Evolutionary conservation across 2,113 vertebrate genomes (phyloP), one percentile per base, ranked within the genome.

Genomic region (Crotalus horridus): DNA sequence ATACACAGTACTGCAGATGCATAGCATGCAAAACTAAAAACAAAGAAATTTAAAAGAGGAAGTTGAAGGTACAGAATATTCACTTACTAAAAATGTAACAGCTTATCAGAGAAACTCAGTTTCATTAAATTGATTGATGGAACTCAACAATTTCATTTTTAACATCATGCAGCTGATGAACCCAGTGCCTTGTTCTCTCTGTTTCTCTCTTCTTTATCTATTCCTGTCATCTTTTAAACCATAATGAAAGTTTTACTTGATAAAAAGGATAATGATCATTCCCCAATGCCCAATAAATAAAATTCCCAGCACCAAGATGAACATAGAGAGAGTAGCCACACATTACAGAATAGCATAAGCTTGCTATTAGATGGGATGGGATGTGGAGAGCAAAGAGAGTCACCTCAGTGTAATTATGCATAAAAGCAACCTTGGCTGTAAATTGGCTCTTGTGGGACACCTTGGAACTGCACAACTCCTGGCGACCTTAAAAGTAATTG

Each of bases 201-300:
- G 58, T 93, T 94, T 74, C n/a, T 46, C 3, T 93, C 53, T 64
- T 91, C 89, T 93, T n/a, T 81, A 87, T 92, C 12, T 93, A 91
- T 93, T 86, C 54, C 21, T 94, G 26, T 93, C 33, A 88, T 93
- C 61, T 95, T 89, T 94, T 89, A 94, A 94, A 91, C 51, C 39
- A 85, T 17, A 85, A 51, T 74, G 90, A 92, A 85, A 43, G 94
- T 95, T 95, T 89, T 92, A 81, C 53, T 74, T 91, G 43, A 12
- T 94, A 91, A 95, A 59, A 89, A 92, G 29, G 21, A 93, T 89
- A 94, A 92, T 87, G 89, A 81, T 13, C 29, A 64, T 91, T 93
- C 88, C 0, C 2, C 92, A 64, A 85, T 88, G 3, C 54, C 53
- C 90, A 56, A 91, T 88, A 94, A 95, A 93, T 91, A 91, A 95